Evolutionary conservation across 2,797 vertebrate genomes (phyloP), one percentile per base, ranked within the genome.

Genomic region (Merluccius polli): DNA sequence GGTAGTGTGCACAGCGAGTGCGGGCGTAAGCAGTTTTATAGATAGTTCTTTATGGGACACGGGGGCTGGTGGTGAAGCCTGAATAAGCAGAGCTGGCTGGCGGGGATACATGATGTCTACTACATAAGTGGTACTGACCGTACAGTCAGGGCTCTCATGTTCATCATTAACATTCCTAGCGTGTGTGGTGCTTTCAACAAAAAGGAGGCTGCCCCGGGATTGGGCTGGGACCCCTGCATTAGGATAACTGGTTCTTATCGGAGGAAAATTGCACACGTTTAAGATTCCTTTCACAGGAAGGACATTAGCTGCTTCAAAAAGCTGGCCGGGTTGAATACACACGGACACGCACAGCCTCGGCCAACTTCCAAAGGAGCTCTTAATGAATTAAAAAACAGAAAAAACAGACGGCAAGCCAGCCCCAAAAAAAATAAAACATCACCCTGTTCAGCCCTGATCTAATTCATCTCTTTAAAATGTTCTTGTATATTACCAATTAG

Each of bases 151-250:
- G 77, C 82, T 80, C 86, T 77, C 71, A 76, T 83, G 84, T 79
- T 79, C 73, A 82, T 85, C 79, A 90, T 89, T 90, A 88, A 87
- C 81, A 88, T 85, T 88, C 87, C 82, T 79, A 79, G 76, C 75
- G 48, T 72, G 73, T 76, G 63, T 73, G 73, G 75, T 48, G 76
- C 75, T 86, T 89, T 88, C 77, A 84, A 82, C 75, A 75, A 27
- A n/a, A n/a, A n/a, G n/a, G n/a, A 81, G 80, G 67, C 71, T 24
- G 16, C 48, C 81, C 81, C 82, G 72, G 73, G 82, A 18, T 70
- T 24, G 9, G 63, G 78, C 77, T 84, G 73, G 59, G 70, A 77
- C 71, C 77, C 82, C 63, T 77, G 82, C 81, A 85, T 90, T 87
- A 90, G 83, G 75, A 73, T 88, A 87, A 91, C 83, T 87, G 89